Conservation (phyloP, 2,113 vertebrate species). For the Conger conger region DNA sequence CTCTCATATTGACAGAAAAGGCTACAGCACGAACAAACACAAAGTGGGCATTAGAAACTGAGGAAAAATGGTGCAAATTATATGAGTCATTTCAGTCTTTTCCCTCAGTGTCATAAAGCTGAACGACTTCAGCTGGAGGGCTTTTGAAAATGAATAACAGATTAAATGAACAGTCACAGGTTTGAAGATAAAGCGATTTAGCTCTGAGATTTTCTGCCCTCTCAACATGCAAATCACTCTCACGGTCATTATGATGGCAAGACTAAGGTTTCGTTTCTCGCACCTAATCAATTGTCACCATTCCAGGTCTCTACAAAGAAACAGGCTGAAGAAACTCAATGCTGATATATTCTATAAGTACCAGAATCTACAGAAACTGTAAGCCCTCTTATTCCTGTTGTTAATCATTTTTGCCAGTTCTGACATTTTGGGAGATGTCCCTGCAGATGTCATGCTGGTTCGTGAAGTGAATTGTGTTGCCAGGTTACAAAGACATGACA, state of each 20-base stretch:
- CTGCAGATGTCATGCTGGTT: neutral
- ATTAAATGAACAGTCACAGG: neutral
- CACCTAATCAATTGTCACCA: neutral
- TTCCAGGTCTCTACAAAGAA: conserved; percentile 85
- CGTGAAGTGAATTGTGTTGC: too few relatives aligned
- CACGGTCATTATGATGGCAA: neutral
- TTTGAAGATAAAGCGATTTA: neutral
- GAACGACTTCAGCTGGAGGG: too few relatives aligned
- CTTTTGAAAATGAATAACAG: neutral
- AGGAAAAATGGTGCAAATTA: too few relatives aligned
- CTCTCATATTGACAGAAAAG: too few relatives aligned
- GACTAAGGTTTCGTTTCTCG: neutral
- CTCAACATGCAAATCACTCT: neutral
- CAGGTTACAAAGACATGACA: neutral
- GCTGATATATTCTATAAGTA: conserved; percentile 81
- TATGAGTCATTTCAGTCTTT: too few relatives aligned
- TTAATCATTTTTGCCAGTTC: neutral
- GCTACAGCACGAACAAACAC: too few relatives aligned
- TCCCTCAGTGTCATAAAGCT: too few relatives aligned
- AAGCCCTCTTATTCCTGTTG: conserved; percentile 58
- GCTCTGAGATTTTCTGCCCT: neutral
- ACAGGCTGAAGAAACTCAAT: conserved; percentile 78
- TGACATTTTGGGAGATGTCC: neutral
- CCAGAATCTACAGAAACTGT: conserved; percentile 84
- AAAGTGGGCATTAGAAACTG: too few relatives aligned